Evolutionary conservation across 2,113 vertebrate species (phyloP), one percentile per base, ranked within the genome.

Genomic region (Cisticola juncidis): DNA sequence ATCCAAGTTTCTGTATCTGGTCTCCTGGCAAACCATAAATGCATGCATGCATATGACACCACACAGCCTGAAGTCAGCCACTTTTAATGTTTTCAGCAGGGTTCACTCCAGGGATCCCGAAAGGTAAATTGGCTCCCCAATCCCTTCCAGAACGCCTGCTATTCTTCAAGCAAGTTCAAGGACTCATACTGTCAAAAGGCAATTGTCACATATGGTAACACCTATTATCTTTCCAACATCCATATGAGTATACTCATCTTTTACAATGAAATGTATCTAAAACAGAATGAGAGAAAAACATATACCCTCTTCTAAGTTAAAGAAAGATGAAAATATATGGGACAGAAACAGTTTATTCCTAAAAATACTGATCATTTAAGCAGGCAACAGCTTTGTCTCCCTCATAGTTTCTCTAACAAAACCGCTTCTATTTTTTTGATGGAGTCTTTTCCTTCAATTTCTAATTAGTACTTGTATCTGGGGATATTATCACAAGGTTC

Each of bases 171-270:
- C 35, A 81, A 70, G 47, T 81, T 79, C 82, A 72, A 78, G 62
- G 56, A 44, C n/a, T 76, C 73, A 80, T 45, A 66, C 68, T 65
- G 62, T 54, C 86, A 88, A 91, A 95, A 86, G 78, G 58, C 68
- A 94, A 71, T 91, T 94, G 94, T 86, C 91, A 94, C 83, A 51
- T 92, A 89, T 18, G n/a, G 82, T 61, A 93, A 92, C 86, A 94
- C 78, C 51, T 94, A 72, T 88, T 88, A 91, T 73, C 70, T 70
- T 88, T 64, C 54, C 58, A 53, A 81, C 36, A 92, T 86, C 48
- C 40, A 50, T 74, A 78, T 82, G 26, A 93, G 29, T 19, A 62
- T 38, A 38, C 25, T 66, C 51, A 64, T 18, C 33, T 94, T 90
- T 91, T 57, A 42, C n/a, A 36, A 57, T 28, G 18, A 61, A 36